Evolutionary conservation across 1,140 invertebrate genomes (phyloP).

Genomic region (Galleria mellonella): DNA sequence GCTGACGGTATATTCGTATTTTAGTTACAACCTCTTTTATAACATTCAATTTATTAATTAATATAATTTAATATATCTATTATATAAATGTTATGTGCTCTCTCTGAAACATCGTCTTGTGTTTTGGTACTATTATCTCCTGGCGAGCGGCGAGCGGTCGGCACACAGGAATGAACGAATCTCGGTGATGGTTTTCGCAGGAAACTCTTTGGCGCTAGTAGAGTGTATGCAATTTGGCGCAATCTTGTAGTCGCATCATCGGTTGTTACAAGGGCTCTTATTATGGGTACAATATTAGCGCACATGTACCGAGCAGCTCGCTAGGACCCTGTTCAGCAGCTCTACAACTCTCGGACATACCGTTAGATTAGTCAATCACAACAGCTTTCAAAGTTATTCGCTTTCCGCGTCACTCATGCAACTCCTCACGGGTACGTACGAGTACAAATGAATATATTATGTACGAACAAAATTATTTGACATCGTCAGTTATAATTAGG

Average conservation of each 20-base stretch:
- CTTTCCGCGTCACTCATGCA: constrained; percentile 2
- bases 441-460: constrained; percentile 10
- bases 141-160: no score
- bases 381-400: constrained; percentile 4
- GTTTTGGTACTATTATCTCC: constrained; percentile 1
- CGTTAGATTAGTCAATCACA: background rate
- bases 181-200: no score
- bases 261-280: no score
- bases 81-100: constrained; percentile 35
- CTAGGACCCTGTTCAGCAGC: background rate
- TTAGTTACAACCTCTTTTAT: constrained; percentile 70
- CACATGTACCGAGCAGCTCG: background rate
- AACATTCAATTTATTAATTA: constrained; percentile 60
- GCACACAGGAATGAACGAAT: no score
- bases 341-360: no score
- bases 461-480: constrained; percentile 26
- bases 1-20: constrained; percentile 53
- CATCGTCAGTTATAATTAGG: constrained; percentile 19
- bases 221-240: no score
- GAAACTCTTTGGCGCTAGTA: no score
- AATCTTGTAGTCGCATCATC: no score
- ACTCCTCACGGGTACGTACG: constrained; percentile 6
- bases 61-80: constrained; percentile 60
- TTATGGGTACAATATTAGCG: no score
- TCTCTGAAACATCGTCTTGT: constrained; percentile 41